phyloP scores from a whole-genome alignment of 2,113 vertebrate genomes.

The Nothobranchius furzeri region DNA sequence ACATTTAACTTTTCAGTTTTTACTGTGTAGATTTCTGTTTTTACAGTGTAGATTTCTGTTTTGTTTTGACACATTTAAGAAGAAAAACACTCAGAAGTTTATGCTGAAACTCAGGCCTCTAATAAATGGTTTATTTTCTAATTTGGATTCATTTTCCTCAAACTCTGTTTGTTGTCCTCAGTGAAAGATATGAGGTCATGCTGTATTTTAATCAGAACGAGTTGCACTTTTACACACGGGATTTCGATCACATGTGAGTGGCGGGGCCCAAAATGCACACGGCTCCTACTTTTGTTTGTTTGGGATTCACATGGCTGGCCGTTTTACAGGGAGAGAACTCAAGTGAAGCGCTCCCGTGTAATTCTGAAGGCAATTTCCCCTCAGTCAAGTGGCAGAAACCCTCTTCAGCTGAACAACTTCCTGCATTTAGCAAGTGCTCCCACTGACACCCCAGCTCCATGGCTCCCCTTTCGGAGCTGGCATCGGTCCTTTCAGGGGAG shows the following conservation, averaged over 20 bases:
- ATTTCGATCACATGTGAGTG: conserved; percentile 26
- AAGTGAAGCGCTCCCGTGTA: conserved; percentile 56
- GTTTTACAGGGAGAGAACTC: conserved; percentile 50
- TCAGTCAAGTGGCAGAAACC: conserved; percentile 66
- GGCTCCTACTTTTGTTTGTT: conserved; percentile 57
- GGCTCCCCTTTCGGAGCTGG: conserved; percentile 22
- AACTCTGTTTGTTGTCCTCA: no score
- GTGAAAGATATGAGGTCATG: background rate
- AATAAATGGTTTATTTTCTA: no score
- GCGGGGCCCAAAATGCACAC: conserved; percentile 34
- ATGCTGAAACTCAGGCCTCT: no score
- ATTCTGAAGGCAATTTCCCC: conserved; percentile 56
- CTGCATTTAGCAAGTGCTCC: conserved; percentile 49
- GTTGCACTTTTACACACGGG: conserved; percentile 14
- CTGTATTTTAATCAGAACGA: background rate
- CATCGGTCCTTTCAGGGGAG: conserved; percentile 33
- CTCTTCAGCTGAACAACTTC: conserved; percentile 72
- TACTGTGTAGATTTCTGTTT: no score
- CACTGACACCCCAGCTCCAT: conserved; percentile 15
- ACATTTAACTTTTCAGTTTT: no score
- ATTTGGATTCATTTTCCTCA: no score
- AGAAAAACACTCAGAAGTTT: no score
- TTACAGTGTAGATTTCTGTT: no score
- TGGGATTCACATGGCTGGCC: conserved; percentile 46
- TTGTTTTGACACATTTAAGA: no score